Percentiles rank a stretch among this genome's conserved stretches.
Evolutionary conservation across 2,888 invertebrate species (phyloP).

Genomic region (Heteromurus nitidus): DNA sequence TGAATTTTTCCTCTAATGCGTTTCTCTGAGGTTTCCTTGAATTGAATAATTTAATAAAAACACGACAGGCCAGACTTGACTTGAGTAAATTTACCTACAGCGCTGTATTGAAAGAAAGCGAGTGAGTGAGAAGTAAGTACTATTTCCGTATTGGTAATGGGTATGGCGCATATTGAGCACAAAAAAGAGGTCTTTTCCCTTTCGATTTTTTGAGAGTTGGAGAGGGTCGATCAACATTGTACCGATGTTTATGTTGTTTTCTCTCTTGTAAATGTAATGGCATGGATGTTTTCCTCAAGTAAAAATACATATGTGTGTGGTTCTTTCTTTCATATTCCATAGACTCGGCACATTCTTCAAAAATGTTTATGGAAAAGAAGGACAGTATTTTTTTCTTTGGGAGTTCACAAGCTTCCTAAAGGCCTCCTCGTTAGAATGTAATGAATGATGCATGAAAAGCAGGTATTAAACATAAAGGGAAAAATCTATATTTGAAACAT

Average conservation of each 20-base stretch:
- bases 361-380: constrained; percentile 19
- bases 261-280: no score
- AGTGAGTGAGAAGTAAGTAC: no score
- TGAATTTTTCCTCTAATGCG: no score
- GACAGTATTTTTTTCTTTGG: neutral
- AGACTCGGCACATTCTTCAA: no score
- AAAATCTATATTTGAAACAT: constrained; percentile 9
- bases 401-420: neutral
- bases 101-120: no score
- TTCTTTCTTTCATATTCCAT: neutral
- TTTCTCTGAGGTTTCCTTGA: no score
- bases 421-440: constrained; percentile 1
- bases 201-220: neutral
- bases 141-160: no score
- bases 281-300: neutral
- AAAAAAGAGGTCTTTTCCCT: constrained; percentile 26
- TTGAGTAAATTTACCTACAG: no score
- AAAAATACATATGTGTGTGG: neutral
- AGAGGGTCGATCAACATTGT: constrained; percentile 12
- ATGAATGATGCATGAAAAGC: constrained; percentile 16
- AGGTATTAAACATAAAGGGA: neutral
- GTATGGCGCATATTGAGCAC: no score
- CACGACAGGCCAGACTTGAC: no score
- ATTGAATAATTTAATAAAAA: no score
- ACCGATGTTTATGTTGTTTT: neutral